These are phyloP conservation scores for Mastigias papua DNA, from an alignment of 30 jellyfish, hydroid and myxozoan genomes.

Conservation along the genomic window DNA sequence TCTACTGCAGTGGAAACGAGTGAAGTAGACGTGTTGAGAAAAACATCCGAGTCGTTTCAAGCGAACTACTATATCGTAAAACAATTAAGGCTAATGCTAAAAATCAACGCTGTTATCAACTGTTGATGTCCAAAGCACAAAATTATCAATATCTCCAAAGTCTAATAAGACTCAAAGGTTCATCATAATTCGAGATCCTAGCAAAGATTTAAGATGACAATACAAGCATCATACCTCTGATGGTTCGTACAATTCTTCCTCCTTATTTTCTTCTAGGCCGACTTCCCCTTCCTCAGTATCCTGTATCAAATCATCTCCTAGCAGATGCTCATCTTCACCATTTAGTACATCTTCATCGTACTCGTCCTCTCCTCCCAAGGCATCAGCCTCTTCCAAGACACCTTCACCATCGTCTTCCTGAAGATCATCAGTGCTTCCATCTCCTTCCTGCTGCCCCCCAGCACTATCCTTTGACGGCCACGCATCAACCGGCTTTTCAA, in stretches of 20 bases:
- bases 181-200: too few species aligned
- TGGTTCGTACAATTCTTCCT: constrained; percentile 67
- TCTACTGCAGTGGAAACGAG: too few species aligned
- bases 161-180: too few species aligned
- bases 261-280: constrained; percentile 9
- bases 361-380: constrained; percentile 48
- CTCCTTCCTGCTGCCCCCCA: constrained; percentile 47
- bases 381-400: constrained; percentile 48
- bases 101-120: too few species aligned
- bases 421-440: constrained; percentile 16
- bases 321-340: constrained; percentile 32
- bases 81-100: too few species aligned
- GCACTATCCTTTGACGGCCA: constrained; percentile 21
- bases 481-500: constrained; percentile 48
- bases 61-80: too few species aligned
- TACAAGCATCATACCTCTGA: constrained; percentile 30
- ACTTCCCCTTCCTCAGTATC: constrained; percentile 43
- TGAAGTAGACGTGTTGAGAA: too few species aligned
- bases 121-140: too few species aligned
- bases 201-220: too few species aligned
- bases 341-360: constrained; percentile 49
- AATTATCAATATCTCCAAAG: too few species aligned
- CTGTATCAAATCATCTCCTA: constrained; percentile 9
- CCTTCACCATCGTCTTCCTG: constrained; percentile 39
- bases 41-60: too few species aligned